Conservation (phyloP, 2,888 invertebrate species). For the Eilema depressum region DNA sequence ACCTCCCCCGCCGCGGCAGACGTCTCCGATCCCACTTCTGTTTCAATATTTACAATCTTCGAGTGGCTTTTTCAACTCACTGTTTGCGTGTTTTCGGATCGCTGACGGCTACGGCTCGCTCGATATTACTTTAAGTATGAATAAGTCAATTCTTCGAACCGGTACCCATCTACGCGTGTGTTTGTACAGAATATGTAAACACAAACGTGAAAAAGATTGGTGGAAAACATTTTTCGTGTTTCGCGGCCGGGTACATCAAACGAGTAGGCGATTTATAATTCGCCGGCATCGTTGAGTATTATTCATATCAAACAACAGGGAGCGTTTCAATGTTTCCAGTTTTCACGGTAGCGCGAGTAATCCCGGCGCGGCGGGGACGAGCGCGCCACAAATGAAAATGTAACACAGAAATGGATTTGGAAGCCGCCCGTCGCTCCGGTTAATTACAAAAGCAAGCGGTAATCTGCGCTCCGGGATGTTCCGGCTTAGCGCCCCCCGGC, state of each 20-base stretch:
- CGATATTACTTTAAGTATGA: slow-evolving; percentile 84
- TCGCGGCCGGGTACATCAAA: slow-evolving; percentile 47
- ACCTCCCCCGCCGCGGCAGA: slow-evolving; percentile 62
- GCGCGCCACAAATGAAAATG: slow-evolving; percentile 86
- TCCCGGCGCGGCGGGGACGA: slow-evolving; percentile 73
- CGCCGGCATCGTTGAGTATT: slow-evolving; percentile 54
- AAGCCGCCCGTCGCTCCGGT: slow-evolving; percentile 87
- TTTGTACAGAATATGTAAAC: slow-evolving; percentile 75
- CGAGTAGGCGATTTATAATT: slow-evolving; percentile 55
- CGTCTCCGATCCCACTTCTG: slow-evolving; percentile 85
- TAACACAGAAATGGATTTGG: slow-evolving; percentile 87
- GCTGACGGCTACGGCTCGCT: slow-evolving; percentile 80
- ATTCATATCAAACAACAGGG: slow-evolving; percentile 68
- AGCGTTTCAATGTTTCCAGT: slow-evolving; percentile 70
- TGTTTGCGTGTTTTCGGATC: slow-evolving; percentile 87
- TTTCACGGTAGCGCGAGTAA: slow-evolving; percentile 74
- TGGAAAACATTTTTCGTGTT: slow-evolving; percentile 58
- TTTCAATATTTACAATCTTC: slow-evolving; percentile 86
- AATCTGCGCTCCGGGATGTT: slow-evolving; percentile 87
- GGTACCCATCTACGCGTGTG: slow-evolving; percentile 68
- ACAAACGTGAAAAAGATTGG: slow-evolving; percentile 59
- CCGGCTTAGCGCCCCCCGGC: slow-evolving; percentile 84
- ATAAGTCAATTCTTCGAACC: slow-evolving; percentile 81
- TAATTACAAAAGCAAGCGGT: slow-evolving; percentile 88
- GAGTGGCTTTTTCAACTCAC: slow-evolving; percentile 86